Base-by-base conservation (phyloP, 2,888 invertebrate genomes). In the Salpingus planirostris region DNA sequence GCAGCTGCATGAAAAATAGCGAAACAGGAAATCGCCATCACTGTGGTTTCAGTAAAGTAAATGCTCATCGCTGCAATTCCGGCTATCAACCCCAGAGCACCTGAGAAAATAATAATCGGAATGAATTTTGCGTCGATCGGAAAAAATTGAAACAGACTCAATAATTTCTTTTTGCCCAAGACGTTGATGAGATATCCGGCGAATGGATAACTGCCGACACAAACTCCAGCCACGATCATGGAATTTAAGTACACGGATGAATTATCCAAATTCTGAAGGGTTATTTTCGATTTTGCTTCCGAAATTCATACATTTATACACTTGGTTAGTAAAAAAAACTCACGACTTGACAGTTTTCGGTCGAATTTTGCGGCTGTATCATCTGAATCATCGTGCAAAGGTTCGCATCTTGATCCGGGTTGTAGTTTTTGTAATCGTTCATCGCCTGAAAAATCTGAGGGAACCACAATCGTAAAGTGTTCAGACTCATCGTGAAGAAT, bases 391-490 rank as follows among this genome's bases (percentile, higher is more conserved):
- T 64, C 28, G 61, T 57, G 44, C 67, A 66, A 39, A 68, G 57
- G 27, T 59, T 59, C 11, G 64, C 60, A 3, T 50, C 43, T 32
- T 54, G 46, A 3, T 36, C 30, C 11, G 46, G 44, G 31, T 60
- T 42, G 2, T 40, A 22, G 5, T 39, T 24, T 30, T 54, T 49
- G 39, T 58, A 62, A 35, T 61, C 58, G 29, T 54, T 55, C 23
- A 81, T 76, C 58, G 81, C 79, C 29, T 81, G 76, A 42, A 88
- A 87, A 10, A 90, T 68, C 55, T 88, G 86, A 0, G 89, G 89
- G 42, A 87, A 73, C 90, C 90, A 90, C 14, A 89, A 70, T 11
- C 87, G 78, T 23, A 90, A 67, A 0, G 87, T 85, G 54, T 89
- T 89, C 42, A 81, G 29, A 32, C 62, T 76, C 49, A 77, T 65